These are phyloP conservation scores for Parauchenoglanis ngamensis DNA, from an alignment of 2,797 vertebrate species.

Conservation along the genomic window DNA sequence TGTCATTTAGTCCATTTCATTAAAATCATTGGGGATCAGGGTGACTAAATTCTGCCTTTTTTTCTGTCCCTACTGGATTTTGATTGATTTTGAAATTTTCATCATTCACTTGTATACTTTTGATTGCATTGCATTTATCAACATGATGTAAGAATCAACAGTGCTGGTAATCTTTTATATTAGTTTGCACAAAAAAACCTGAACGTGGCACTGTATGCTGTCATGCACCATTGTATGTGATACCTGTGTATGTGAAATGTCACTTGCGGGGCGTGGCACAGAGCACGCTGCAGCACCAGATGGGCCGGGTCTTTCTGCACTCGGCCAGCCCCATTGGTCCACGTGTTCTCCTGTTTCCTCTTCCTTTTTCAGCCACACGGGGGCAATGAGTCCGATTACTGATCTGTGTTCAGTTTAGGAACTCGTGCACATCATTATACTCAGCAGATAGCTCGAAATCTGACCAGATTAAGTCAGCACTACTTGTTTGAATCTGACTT, in stretches of 20 bases:
- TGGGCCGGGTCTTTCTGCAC: constrained; percentile 36
- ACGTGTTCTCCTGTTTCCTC: constrained; percentile 9
- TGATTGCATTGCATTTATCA: background rate
- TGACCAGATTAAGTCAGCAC: background rate
- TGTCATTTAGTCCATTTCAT: background rate
- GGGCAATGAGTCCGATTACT: constrained; percentile 36
- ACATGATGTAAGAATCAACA: background rate
- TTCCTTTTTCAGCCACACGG: constrained; percentile 37
- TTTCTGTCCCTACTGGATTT: background rate
- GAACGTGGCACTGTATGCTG: background rate
- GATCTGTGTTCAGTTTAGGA: background rate
- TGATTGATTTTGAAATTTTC: background rate
- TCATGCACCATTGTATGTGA: background rate
- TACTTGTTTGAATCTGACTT: background rate
- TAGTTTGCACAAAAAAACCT: background rate
- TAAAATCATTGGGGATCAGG: background rate
- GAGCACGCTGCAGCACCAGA: constrained; percentile 26
- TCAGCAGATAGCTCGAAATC: background rate
- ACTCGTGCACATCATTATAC: background rate
- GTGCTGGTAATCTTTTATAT: background rate
- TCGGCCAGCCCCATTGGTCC: constrained; percentile 39
- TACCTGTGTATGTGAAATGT: constrained; percentile 2
- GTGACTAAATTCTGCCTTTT: background rate
- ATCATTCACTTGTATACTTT: background rate
- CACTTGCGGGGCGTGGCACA: constrained; percentile 41